Evolutionary conservation across 2,888 invertebrate genomes (phyloP).

Genomic region (Andrena minutula): DNA sequence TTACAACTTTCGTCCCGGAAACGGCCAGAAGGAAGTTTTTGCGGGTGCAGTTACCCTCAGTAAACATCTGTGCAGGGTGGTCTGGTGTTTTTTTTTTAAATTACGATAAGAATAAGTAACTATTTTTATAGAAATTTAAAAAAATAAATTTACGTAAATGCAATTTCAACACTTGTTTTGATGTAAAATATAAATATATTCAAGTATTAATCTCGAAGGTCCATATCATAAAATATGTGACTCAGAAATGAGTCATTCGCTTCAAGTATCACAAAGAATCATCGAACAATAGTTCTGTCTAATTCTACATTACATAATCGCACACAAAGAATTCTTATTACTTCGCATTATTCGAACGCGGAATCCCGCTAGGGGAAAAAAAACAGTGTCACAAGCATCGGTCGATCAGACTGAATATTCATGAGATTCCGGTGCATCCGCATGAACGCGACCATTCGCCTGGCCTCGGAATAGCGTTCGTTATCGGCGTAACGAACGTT

Average conservation of each 20-base stretch:
- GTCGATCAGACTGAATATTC: slow-evolving; percentile 45
- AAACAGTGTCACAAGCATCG: slow-evolving; percentile 42
- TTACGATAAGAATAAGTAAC: too few species aligned
- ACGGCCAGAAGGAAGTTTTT: too few species aligned
- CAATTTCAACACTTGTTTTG: too few species aligned
- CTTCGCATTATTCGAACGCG: slow-evolving; percentile 1
- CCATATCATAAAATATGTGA: neutral
- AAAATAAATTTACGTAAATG: too few species aligned
- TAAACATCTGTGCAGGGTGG: too few species aligned
- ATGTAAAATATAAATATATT: too few species aligned
- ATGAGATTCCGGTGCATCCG: slow-evolving; percentile 50
- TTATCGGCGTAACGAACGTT: slow-evolving; percentile 43
- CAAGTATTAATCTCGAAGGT: too few species aligned
- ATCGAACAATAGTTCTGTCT: neutral
- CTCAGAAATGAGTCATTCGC: neutral
- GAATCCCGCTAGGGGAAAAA: neutral
- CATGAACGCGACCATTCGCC: slow-evolving; percentile 39
- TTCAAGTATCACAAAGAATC: neutral
- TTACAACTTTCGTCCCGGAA: too few species aligned
- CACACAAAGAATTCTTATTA: neutral
- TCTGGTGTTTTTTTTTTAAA: too few species aligned
- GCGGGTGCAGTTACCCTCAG: too few species aligned
- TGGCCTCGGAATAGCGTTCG: slow-evolving; percentile 42
- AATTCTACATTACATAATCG: neutral
- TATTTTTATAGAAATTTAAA: too few species aligned